Evolutionary conservation across 2,113 vertebrate species (phyloP), one percentile per base, ranked within the genome.

Genomic region (Polyodon spathula): DNA sequence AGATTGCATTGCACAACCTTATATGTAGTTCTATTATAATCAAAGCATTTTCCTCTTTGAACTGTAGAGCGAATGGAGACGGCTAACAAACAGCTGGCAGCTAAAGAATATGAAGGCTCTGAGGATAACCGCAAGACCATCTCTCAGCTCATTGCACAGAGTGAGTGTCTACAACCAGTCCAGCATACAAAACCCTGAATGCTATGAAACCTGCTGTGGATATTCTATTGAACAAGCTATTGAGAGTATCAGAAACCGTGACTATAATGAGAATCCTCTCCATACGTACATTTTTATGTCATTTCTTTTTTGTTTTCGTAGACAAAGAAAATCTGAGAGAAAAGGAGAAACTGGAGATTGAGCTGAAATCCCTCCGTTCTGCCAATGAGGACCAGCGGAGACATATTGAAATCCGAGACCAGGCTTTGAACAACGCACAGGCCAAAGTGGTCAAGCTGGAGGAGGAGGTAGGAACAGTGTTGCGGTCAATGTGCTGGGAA

Each of bases 101-200:
- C 92, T 63, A 97, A 95, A 73, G 96, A 97, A 63, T 96, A 91
- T 63, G 96, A 98, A 5, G 92, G 92, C 0, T 93, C 93, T 0
- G 94, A 99, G 63, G 94, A 99, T 80, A 96, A 93, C 81, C 88
- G 92, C 63, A 97, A 96, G 81, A 97, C 93, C 72, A 98, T 99
- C 77, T 93, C 94, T 51, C 93, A 99, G 72, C 91, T 99, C 63
- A 91, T 96, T 65, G 78, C 87, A 67, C 94, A 99, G 77, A 95
- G 96, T 99, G 80, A 93, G 94, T 90, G n/a, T n/a, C n/a, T n/a
- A n/a, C n/a, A n/a, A n/a, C n/a, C n/a, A n/a, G n/a, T n/a, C n/a
- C n/a, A n/a, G n/a, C n/a, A n/a, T n/a, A n/a, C n/a, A n/a, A n/a
- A n/a, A n/a, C n/a, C n/a, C n/a, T n/a, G n/a, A n/a, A n/a, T n/a